Conservation (phyloP, 2,888 invertebrate species). For the Eurois occulta region DNA sequence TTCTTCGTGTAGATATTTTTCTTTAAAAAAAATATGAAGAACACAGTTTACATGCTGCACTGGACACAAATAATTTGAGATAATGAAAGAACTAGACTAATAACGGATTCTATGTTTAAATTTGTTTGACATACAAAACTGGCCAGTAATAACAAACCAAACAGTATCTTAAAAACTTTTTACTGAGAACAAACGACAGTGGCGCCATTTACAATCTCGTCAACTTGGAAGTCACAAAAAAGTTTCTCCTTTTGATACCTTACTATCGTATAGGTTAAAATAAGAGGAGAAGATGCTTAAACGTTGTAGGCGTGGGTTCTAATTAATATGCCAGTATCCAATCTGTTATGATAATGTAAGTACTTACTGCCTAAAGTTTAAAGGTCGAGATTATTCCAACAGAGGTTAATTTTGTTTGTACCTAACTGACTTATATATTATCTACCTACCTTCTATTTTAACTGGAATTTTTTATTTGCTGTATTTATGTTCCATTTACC, state of each 20-base stretch:
- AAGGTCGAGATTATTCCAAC: conserved; percentile 37
- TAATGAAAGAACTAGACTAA: no score
- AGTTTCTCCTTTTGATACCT: conserved; percentile 19
- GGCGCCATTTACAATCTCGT: background rate
- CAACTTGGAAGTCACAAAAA: conserved; percentile 10
- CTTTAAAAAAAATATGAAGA: background rate
- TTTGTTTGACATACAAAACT: background rate
- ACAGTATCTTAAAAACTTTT: background rate
- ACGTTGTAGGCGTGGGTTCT: conserved; percentile 29
- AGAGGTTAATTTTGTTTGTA: conserved; percentile 11
- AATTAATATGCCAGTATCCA: conserved; percentile 57
- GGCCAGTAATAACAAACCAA: background rate
- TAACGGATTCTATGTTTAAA: background rate
- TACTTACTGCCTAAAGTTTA: conserved; percentile 31
- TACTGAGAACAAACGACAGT: background rate
- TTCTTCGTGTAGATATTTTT: background rate
- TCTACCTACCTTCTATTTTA: background rate
- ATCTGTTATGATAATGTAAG: conserved; percentile 46
- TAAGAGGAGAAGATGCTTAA: conserved; percentile 35
- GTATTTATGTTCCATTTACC: background rate
- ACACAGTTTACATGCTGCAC: background rate
- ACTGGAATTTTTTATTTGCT: background rate
- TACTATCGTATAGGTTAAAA: conserved; percentile 46
- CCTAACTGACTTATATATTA: background rate
- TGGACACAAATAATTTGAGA: background rate